Evolutionary conservation across 2,113 vertebrate species (phyloP), one percentile per base, ranked within the genome.

Genomic region (Synchiropus splendidus): DNA sequence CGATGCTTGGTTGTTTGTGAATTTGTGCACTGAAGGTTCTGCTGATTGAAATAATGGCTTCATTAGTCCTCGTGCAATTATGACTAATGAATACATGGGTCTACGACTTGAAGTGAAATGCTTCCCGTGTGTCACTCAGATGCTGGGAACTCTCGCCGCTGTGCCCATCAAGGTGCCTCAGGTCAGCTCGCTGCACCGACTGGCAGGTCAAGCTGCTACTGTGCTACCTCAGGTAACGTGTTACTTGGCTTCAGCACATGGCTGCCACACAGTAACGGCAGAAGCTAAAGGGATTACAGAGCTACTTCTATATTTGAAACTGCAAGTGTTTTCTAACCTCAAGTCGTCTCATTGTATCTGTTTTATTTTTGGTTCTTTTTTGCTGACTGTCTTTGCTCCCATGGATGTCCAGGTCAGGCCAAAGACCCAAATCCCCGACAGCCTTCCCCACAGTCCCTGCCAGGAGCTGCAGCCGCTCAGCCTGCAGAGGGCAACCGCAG

Each of bases 161-260:
- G 83, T 92, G 77, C 94, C 93, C 82, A 88, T 96, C 72, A 92
- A 91, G 65, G 91, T 97, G 84, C 95, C 93, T 91, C 94, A 95
- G 83, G 89, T 97, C 84, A 92, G 93, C 85, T 97, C 93, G 62
- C 87, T 98, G 84, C 92, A 94, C 82, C 88, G 92, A 82, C 86
- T 98, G 89, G 89, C 91, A 48, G 90, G 92, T 83, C 94, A 92
- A 83, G 88, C 89, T 79, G 85, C 89, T 64, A 84, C 89, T 54
- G 83, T 93, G 85, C 90, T 96, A 92, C 95, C 95, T 96, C 95
- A 98, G 95, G 94, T 98, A 87, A 56, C 14, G 21, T 31, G 44
- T n/a, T n/a, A n/a, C n/a, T n/a, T n/a, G n/a, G n/a, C n/a, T n/a
- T n/a, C n/a, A n/a, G n/a, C n/a, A n/a, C n/a, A n/a, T n/a, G n/a